phyloP scores from a whole-genome alignment of 2,888 invertebrate genomes.

The Sinotaia quadrata region DNA sequence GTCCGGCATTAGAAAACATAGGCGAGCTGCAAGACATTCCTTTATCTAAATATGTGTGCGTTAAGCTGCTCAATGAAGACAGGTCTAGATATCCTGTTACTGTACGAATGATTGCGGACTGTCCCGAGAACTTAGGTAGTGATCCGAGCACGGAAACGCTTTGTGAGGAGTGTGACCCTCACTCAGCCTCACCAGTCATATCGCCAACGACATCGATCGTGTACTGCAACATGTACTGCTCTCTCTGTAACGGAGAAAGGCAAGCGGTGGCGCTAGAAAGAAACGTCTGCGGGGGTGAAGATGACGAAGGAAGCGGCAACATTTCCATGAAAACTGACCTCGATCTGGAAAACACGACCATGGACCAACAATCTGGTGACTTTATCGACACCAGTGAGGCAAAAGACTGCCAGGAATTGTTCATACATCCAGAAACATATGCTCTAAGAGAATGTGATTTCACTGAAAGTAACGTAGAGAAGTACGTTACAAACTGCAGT shows the following conservation, averaged over 20 bases:
- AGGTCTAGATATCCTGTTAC: neutral
- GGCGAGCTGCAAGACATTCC: neutral
- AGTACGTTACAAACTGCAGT: too few relatives aligned
- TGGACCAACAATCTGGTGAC: too few relatives aligned
- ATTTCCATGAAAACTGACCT: too few relatives aligned
- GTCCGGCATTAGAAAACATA: neutral
- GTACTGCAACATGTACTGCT: slow-evolving; percentile 15
- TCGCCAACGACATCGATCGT: neutral
- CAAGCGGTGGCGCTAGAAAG: neutral
- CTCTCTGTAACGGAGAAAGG: slow-evolving; percentile 10
- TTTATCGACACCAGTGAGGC: too few relatives aligned
- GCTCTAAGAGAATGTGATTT: too few relatives aligned
- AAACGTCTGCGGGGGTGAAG: too few relatives aligned
- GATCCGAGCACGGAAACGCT: neutral
- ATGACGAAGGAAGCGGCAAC: too few relatives aligned
- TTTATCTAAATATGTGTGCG: neutral
- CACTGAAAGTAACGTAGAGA: too few relatives aligned
- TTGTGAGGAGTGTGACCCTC: neutral
- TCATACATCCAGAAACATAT: too few relatives aligned
- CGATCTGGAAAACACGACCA: too few relatives aligned
- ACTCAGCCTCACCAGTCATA: neutral
- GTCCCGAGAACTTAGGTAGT: neutral
- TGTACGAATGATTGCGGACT: neutral
- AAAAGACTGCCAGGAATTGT: too few relatives aligned
- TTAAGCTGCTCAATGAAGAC: neutral